Evolutionary conservation across 2,888 invertebrate species (phyloP), one percentile per base, ranked within the genome.

Genomic region (Hanleya hanleyi): DNA sequence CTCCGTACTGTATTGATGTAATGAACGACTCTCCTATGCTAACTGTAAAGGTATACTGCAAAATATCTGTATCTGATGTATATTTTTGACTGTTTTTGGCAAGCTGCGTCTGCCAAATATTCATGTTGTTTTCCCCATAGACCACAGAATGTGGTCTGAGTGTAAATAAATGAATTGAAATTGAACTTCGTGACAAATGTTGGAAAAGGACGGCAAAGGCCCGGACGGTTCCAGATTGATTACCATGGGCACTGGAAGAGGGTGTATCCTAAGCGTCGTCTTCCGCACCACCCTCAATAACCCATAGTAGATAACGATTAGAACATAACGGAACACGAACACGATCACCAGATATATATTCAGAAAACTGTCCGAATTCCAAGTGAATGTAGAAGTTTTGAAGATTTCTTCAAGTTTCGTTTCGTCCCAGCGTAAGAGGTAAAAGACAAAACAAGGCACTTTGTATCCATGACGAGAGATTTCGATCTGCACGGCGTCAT

Each of bases 261-360:
- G 68, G 22, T 73, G 32, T 1, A 82, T 68, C n/a, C 69, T 74
- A 12, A 64, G 64, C 6, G 77, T 74, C 1, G 82, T 75, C 32
- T 69, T 61, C 15, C 68, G 69, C 1, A 81, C 82, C 36, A 81
- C 80, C 0, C 74, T 65, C 64, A 78, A 81, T 26, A 82, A 77
- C n/a, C 77, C 78, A 1, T 36, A 29, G 74, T 81, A 77, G 78
- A 81, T 79, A 18, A 65, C 12, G 1, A 79, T 5, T 7, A 82
- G n/a, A 12, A 78, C 36, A 65, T 78, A 81, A 35, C 74, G 71
- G 26, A 77, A 73, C 4, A 77, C 2, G 7, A 57, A 36, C n/a
- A 75, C 57, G 18, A 77, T 67, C 9, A 77, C 6, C 26, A 80
- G 64, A 41, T 76, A 79, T n/a, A 57, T 50, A 38, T 41, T 33